phyloP scores from a whole-genome alignment of 2,113 vertebrate genomes.

The Scartelaos histophorus region DNA sequence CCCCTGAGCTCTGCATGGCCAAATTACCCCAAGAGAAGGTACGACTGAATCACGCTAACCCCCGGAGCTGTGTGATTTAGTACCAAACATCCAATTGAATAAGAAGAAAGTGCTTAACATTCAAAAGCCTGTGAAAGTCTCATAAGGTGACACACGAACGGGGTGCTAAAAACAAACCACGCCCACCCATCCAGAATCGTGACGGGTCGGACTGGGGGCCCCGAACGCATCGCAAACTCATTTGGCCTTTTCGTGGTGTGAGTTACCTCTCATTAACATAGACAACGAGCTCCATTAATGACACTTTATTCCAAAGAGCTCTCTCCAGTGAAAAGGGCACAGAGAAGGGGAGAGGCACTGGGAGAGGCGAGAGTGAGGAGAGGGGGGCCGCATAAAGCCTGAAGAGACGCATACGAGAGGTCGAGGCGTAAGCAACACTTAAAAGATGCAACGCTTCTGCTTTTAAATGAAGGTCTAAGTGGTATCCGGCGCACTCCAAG shows the following conservation, averaged over 20 bases:
- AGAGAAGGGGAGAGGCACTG: neutral
- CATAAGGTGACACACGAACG: constrained; percentile 53
- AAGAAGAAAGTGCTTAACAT: constrained; percentile 74
- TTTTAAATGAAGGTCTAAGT: constrained; percentile 47
- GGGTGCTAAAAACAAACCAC: constrained; percentile 48
- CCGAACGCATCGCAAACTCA: constrained; percentile 58
- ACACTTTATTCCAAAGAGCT: constrained; percentile 65
- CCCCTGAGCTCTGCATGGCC: constrained; percentile 64
- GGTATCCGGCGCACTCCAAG: neutral
- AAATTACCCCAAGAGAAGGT: constrained; percentile 69
- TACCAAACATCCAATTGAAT: constrained; percentile 79
- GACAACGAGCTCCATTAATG: constrained; percentile 73
- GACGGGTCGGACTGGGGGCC: constrained; percentile 40
- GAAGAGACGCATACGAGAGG: constrained; percentile 11
- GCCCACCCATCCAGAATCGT: constrained; percentile 42
- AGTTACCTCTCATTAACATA: constrained; percentile 75
- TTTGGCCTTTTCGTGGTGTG: constrained; percentile 68
- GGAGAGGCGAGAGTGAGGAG: constrained; percentile 17
- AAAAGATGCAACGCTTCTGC: constrained; percentile 15
- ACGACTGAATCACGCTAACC: constrained; percentile 69
- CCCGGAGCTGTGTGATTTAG: constrained; percentile 66
- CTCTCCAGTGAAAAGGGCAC: constrained; percentile 68
- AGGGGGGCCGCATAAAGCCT: neutral
- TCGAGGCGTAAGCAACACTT: constrained; percentile 39
- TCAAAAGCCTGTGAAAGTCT: constrained; percentile 67